phyloP scores from a whole-genome alignment of 2,888 invertebrate genomes.

The Pachydiplax longipennis region DNA sequence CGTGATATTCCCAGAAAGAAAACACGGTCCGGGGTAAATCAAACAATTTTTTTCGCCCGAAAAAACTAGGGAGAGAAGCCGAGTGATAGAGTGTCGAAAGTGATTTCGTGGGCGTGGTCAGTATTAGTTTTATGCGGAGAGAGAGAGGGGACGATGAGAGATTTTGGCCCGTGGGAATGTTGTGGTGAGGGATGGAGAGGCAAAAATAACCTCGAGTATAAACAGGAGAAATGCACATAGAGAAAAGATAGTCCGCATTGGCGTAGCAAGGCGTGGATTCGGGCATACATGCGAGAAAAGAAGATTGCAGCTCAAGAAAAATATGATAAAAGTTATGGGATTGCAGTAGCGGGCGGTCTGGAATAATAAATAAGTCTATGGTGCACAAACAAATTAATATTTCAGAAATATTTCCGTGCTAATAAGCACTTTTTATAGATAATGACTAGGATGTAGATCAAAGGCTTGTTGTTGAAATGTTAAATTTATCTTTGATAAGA shows the following conservation, averaged over 20 bases:
- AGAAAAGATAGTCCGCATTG: not conserved
- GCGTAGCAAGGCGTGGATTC: too few species aligned
- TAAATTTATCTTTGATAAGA: too few species aligned
- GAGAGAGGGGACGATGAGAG: not conserved
- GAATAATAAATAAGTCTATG: too few species aligned
- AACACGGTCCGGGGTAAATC: slow-evolving; percentile 6
- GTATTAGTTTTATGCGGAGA: not conserved
- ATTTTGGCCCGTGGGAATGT: slow-evolving; percentile 2
- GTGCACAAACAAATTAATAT: too few species aligned
- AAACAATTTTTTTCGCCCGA: not conserved
- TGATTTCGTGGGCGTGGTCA: slow-evolving; percentile 28
- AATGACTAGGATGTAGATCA: too few species aligned
- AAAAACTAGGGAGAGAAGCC: not conserved
- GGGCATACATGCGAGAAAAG: too few species aligned
- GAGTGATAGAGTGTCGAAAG: not conserved
- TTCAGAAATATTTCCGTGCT: too few species aligned
- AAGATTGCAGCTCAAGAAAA: too few species aligned
- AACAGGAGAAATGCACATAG: not conserved
- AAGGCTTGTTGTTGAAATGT: too few species aligned
- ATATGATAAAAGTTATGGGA: too few species aligned
- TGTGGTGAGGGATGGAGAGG: not conserved
- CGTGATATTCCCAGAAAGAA: slow-evolving; percentile 2
- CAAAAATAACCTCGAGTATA: not conserved
- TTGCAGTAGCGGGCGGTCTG: too few species aligned
- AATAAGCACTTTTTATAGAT: too few species aligned